These are phyloP conservation scores for Drosophila nr. medialis DNA, from an alignment of 2,888 invertebrate genomes.

Conservation along the genomic window DNA sequence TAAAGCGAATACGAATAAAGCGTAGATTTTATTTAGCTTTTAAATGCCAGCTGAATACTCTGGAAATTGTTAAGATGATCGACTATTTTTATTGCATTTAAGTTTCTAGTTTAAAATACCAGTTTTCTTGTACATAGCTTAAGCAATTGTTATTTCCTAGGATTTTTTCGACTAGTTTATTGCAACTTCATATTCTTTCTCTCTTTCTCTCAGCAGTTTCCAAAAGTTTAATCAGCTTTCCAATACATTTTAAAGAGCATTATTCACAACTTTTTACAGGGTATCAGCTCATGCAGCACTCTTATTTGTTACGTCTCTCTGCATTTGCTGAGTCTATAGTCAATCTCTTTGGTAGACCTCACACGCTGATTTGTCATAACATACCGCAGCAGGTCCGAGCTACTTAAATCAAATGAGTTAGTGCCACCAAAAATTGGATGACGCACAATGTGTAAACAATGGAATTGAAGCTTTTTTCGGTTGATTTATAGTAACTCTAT, in stretches of 20 bases:
- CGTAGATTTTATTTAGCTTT: background rate
- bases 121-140: background rate
- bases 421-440: slow-evolving; percentile 69
- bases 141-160: no score
- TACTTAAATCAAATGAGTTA: slow-evolving; percentile 75
- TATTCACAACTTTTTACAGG: background rate
- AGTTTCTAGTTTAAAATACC: background rate
- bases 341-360: slow-evolving; percentile 41
- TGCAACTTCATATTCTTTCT: no score
- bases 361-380: slow-evolving; percentile 66
- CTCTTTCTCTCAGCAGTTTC: no score
- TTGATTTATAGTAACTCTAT: slow-evolving; percentile 68
- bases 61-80: background rate
- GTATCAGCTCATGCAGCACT: background rate
- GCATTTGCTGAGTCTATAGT: background rate
- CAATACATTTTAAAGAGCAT: no score
- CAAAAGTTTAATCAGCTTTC: no score
- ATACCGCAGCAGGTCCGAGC: slow-evolving; percentile 35
- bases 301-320: background rate
- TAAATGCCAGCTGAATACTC: background rate
- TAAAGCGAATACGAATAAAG: background rate
- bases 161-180: background rate
- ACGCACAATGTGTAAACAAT: slow-evolving; percentile 75
- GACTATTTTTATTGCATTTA: no score
- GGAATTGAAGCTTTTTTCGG: slow-evolving; percentile 53